Evolutionary conservation across 1,140 invertebrate genomes (phyloP), one percentile per base, ranked within the genome.

Genomic region (Heliconius melpomene): DNA sequence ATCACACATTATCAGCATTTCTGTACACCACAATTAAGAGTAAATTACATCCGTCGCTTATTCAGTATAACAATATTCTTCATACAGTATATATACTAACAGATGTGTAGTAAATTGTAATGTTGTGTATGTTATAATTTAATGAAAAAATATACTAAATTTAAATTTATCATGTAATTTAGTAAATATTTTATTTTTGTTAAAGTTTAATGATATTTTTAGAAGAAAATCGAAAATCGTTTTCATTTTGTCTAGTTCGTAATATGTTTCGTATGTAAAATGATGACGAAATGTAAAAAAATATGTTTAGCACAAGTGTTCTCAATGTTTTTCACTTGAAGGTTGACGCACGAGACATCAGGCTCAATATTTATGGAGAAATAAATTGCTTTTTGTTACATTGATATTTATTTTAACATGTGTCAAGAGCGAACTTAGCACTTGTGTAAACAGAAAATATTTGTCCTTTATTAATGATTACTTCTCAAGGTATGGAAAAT

Each of bases 381-480:
- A 66, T 66, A 66, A 29, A 66, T 66, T 29, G 3, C 23, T 13
- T 26, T 66, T 66, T 18, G 29, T 66, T 66, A 66, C n/a, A 23
- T 57, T 40, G 52, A 66, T 74, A 79, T 79, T 79, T 75, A 54
- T 50, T 75, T 74, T 40, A 38, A 72, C 60, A 79, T 76, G 54
- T 80, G 78, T 85, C 82, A 83, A 85, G 82, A 83, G 57, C 78
- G 36, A 66, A 70, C 36, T 16, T 20, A 74, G 57, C 82, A 83
- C 60, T 77, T 85, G 84, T 81, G 3, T 66, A 66, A 66, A 79
- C 54, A 79, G 75, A 79, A 38, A 73, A 73, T 20, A 20, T 52
- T 18, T 52, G 2, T 52, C 50, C 18, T 20, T 52, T 52, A 52
- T 52, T 20, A 52, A 20, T 52, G 18, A 52, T 52, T 7, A 20